Evolutionary conservation across 2,797 vertebrate species (phyloP).

Genomic region (Molothrus aeneus): DNA sequence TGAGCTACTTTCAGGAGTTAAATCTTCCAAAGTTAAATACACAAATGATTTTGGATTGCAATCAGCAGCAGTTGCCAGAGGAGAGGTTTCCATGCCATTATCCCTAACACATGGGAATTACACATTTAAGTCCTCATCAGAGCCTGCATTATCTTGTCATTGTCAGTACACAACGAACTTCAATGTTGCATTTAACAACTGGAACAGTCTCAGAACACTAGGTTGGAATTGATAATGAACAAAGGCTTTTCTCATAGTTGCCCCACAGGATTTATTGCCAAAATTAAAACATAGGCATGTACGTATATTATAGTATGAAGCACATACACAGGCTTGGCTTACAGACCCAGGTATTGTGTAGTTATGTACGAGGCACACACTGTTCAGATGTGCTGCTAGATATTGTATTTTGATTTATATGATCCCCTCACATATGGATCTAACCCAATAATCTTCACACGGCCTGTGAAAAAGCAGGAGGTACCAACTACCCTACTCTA

Average conservation of each 20-base stretch:
- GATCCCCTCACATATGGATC: background rate
- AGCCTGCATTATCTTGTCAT: background rate
- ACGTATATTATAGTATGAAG: fast-evolving
- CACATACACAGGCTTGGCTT: fast-evolving
- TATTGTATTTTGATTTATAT: background rate
- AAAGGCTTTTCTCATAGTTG: background rate
- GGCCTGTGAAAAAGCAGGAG: background rate
- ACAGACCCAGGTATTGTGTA: background rate
- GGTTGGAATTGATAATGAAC: fast-evolving
- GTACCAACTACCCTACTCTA: background rate
- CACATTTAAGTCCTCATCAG: background rate
- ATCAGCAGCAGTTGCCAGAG: background rate
- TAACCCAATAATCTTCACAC: background rate
- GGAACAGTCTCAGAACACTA: background rate
- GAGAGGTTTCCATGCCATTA: background rate
- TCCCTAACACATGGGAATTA: background rate
- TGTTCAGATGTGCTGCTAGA: background rate
- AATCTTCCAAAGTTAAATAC: background rate
- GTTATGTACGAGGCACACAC: fast-evolving
- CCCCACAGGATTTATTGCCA: background rate
- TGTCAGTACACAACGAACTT: background rate
- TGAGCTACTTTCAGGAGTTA: background rate
- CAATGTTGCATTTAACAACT: background rate
- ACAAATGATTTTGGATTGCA: background rate
- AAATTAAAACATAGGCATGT: background rate